phyloP scores from a whole-genome alignment of 1,140 invertebrate species.

The Zaprionus inermis region DNA sequence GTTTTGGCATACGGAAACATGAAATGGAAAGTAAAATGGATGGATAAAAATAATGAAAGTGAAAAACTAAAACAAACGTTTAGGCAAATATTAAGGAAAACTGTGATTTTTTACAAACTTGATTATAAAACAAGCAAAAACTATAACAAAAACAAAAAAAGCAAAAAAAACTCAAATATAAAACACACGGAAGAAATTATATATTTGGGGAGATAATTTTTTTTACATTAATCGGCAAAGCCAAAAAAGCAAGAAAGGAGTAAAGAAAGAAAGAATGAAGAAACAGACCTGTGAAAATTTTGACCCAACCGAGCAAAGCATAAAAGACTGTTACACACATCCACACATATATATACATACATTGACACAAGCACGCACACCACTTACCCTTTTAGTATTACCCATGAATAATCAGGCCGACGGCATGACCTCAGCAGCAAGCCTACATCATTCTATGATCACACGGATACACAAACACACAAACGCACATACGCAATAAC shows the following conservation, averaged over 20 bases:
- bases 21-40: slow-evolving; percentile 28
- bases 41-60: slow-evolving; percentile 27
- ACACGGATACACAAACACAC: neutral
- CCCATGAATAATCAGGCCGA: slow-evolving; percentile 1
- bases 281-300: slow-evolving; percentile 38
- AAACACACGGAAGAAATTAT: slow-evolving; percentile 5
- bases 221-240: slow-evolving; percentile 31
- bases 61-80: slow-evolving; percentile 59
- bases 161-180: slow-evolving; percentile 10
- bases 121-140: slow-evolving; percentile 69
- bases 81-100: slow-evolving; percentile 80
- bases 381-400: slow-evolving; percentile 61
- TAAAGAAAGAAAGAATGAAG: slow-evolving; percentile 29
- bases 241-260: slow-evolving; percentile 21
- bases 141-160: slow-evolving; percentile 24
- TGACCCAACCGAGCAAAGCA: slow-evolving; percentile 58
- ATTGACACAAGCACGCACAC: slow-evolving; percentile 21
- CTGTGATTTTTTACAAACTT: slow-evolving; percentile 83
- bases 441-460: neutral
- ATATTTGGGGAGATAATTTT: slow-evolving; percentile 13
- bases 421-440: neutral
- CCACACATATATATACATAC: slow-evolving; percentile 21
- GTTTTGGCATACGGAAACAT: neutral
- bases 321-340: slow-evolving; percentile 69
- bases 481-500: neutral